These are phyloP conservation scores for Condylura cristata DNA, from an alignment of 2,113 vertebrate species.

Conservation along the genomic window DNA sequence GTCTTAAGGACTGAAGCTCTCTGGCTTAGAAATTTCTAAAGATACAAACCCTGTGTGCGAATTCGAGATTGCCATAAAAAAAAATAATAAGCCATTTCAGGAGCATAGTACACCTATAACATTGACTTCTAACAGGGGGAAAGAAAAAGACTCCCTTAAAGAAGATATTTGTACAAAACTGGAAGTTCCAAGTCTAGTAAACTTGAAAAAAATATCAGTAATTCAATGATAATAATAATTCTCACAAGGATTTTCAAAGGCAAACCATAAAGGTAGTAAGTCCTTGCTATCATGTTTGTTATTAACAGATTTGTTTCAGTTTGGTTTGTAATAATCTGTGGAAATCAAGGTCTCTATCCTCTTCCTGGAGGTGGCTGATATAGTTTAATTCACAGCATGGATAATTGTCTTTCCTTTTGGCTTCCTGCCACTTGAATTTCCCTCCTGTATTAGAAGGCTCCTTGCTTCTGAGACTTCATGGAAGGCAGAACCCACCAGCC, in stretches of 20 bases:
- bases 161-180: neutral
- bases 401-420: neutral
- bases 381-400: neutral
- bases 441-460: neutral
- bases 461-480: neutral
- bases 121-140: neutral
- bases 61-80: neutral
- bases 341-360: neutral
- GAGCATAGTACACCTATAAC: neutral
- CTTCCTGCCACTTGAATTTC: neutral
- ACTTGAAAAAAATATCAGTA: neutral
- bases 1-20: constrained; percentile 1
- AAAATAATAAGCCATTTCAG: neutral
- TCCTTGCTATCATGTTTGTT: neutral
- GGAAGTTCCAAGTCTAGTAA: neutral
- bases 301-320: neutral
- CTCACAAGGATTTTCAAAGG: neutral
- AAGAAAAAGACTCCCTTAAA: neutral
- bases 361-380: neutral
- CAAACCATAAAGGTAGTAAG: neutral
- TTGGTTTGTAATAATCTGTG: neutral
- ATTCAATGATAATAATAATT: neutral
- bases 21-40: constrained; percentile 41
- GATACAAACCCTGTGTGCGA: neutral
- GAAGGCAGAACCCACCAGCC: neutral